Conservation (phyloP, 2,113 vertebrate species). For the Pycnonotus jocosus region DNA sequence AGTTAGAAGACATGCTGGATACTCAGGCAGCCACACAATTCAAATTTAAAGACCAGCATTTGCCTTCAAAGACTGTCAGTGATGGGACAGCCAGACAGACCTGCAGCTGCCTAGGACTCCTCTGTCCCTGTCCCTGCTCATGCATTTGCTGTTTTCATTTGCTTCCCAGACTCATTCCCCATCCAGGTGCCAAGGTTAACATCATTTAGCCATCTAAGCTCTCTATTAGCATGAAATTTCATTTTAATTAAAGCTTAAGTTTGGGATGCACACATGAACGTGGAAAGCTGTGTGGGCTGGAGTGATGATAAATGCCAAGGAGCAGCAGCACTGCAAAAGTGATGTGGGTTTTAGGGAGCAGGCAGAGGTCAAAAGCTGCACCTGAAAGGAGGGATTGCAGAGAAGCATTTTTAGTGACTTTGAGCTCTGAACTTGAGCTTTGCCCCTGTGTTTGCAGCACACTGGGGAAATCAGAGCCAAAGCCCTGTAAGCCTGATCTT, state of each 20-base stretch:
- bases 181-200: neutral
- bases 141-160: neutral
- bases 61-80: neutral
- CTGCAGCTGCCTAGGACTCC: neutral
- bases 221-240: neutral
- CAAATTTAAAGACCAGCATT: neutral
- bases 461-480: neutral
- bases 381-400: neutral
- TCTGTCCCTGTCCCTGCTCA: neutral
- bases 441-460: neutral
- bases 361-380: neutral
- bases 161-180: neutral
- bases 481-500: neutral
- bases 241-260: neutral
- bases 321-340: neutral
- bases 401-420: neutral
- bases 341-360: neutral
- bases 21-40: neutral
- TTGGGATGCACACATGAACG: rapidly evolving
- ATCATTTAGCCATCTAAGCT: neutral
- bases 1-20: neutral
- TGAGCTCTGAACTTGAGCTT: neutral
- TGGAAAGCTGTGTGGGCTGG: neutral
- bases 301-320: neutral
- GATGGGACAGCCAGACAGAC: neutral